A percentile compares a stretch with the other conserved stretches of the same genome.
Evolutionary conservation across 2,888 invertebrate genomes (phyloP).

Genomic region (Heliconius sara): DNA sequence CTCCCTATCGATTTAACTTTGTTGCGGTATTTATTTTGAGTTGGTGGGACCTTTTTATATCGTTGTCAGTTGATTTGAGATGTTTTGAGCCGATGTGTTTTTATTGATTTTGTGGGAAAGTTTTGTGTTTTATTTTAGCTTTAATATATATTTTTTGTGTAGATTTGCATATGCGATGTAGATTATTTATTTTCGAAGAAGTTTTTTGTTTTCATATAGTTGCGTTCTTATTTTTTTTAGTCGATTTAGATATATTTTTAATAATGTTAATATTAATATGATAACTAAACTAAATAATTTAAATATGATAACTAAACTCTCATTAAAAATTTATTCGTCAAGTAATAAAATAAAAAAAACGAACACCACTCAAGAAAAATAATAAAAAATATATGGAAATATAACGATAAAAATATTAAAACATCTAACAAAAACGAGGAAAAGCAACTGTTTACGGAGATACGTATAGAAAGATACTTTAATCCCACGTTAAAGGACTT

Average conservation of each 20-base stretch:
- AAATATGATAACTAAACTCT: not conserved
- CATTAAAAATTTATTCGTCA: not conserved
- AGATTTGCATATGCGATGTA: not conserved
- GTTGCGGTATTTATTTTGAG: constrained; percentile 71
- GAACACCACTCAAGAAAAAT: constrained; percentile 37
- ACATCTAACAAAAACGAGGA: constrained; percentile 55
- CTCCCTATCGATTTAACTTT: constrained; percentile 79
- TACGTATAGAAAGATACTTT: constrained; percentile 66
- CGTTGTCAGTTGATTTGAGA: constrained; percentile 44
- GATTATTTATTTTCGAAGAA: not conserved
- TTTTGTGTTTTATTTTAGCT: not conserved
- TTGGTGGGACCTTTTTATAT: constrained; percentile 50
- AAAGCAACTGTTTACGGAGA: constrained; percentile 67
- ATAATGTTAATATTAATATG: not conserved
- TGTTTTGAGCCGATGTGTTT: constrained; percentile 44
- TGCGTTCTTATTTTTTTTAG: not conserved
- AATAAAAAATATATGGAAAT: constrained; percentile 36
- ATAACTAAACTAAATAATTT: not conserved
- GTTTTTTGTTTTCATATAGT: not conserved
- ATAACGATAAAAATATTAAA: constrained; percentile 55
- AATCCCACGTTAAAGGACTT: constrained; percentile 67
- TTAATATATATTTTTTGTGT: not conserved
- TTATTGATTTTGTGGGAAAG: constrained; percentile 12
- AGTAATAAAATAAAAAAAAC: not conserved
- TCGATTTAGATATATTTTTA: constrained; percentile 9